phyloP scores from a whole-genome alignment of 2,113 vertebrate species.

The Eurypyga helias region DNA sequence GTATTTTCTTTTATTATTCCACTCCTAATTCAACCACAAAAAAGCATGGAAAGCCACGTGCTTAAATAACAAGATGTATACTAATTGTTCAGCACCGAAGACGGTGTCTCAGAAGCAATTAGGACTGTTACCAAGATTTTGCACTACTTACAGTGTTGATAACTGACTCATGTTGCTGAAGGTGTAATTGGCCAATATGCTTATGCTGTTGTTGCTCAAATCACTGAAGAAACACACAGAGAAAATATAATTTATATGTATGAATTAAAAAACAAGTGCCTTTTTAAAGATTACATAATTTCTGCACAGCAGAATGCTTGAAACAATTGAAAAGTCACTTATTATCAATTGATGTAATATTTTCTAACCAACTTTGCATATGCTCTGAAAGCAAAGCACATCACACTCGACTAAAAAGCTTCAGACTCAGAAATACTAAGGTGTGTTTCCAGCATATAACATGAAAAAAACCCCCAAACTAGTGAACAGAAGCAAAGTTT shows the following conservation, averaged over 20 bases:
- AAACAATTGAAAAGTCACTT: not conserved
- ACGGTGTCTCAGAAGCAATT: not conserved
- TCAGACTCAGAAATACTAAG: not conserved
- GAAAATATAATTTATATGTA: not conserved
- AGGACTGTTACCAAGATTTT: not conserved
- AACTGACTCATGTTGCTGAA: constrained; percentile 98
- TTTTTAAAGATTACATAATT: not conserved
- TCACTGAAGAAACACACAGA: constrained; percentile 79
- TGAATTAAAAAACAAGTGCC: not conserved
- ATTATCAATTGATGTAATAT: not conserved
- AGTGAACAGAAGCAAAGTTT: not conserved
- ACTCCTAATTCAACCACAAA: not conserved
- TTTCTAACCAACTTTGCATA: not conserved
- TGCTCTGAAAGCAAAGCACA: not conserved
- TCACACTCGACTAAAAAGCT: not conserved
- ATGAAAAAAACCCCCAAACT: not conserved
- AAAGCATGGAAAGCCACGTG: not conserved
- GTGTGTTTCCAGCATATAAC: not conserved
- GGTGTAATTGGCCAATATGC: constrained; percentile 85
- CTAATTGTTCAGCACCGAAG: not conserved
- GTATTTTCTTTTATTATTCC: not conserved
- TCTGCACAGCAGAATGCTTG: not conserved
- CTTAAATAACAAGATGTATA: not conserved
- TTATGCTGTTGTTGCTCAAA: constrained; percentile 98
- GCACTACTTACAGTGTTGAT: constrained; percentile 82